Evolutionary conservation across 2,113 vertebrate species (phyloP), one percentile per base, ranked within the genome.

Genomic region (Tenrec ecaudatus): DNA sequence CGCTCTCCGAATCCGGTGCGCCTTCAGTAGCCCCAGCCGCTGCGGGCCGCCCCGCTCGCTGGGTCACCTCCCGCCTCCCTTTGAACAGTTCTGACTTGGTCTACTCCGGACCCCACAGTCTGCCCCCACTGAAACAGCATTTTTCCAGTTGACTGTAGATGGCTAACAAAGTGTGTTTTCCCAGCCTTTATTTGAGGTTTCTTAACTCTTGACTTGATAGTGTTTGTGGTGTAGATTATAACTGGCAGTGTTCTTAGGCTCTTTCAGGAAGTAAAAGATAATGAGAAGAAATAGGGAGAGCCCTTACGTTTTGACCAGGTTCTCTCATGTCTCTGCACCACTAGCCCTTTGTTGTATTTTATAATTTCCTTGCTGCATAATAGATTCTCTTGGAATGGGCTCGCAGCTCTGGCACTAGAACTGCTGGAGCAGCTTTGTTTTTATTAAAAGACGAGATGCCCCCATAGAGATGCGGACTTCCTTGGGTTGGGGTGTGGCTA

Each of bases 261-360:
- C 29, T 95, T 93, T 64, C 16, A 43, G 86, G 62, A 91, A 20
- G 73, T 86, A 38, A 73, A 93, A 73, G 33, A 33, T 91, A 16
- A 53, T 68, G 62, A 77, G 66, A 83, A 82, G 91, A 33, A 38
- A 91, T 22, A 38, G 43, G 0, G 4, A 86, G 29, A 77, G 33
- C 38, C n/a, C 80, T 86, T 91, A 84, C 29, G 40, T 76, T 88
- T 90, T 89, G 88, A 90, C 88, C 57, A 68, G 76, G 47, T 4
- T 79, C 27, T 85, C 73, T 7, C 31, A 20, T 78, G n/a, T 80
- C 83, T 33, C 60, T 84, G 7, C 7, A 84, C n/a, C 4, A 84
- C 27, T 96, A 79, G 60, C 53, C 75, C 29, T 76, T 25, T 86
- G 53, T 60, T 92, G 19, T 84, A 33, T 60, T 81, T 60, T 58